Evolutionary conservation across 2,797 vertebrate species (phyloP).

Genomic region (Cuniculus paca): DNA sequence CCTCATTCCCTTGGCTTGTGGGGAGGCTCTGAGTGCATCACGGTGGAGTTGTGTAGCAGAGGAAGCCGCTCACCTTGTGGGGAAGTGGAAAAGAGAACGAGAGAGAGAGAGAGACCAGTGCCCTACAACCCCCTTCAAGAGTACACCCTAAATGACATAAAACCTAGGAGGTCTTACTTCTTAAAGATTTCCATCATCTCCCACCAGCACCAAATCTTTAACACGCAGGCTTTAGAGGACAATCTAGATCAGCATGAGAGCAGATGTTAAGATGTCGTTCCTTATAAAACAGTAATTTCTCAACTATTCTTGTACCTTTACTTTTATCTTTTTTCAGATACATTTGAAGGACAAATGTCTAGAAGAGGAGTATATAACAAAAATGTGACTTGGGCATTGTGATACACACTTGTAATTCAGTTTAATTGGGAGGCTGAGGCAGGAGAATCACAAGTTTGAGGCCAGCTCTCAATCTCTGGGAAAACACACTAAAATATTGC

Average conservation of each 20-base stretch:
- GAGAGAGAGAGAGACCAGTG: not conserved
- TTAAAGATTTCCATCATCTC: not conserved
- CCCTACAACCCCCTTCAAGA: not conserved
- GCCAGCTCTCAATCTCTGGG: not conserved
- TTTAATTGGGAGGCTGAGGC: not conserved
- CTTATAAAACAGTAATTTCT: not conserved
- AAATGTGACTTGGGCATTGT: not conserved
- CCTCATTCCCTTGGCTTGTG: not conserved
- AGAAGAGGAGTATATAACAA: not conserved
- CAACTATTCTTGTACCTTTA: not conserved
- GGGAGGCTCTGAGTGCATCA: not conserved
- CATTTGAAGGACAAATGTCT: not conserved
- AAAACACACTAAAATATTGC: not conserved
- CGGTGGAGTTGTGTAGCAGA: not conserved
- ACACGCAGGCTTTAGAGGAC: not conserved
- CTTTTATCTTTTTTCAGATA: not conserved
- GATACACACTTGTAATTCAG: not conserved
- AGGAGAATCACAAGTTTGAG: not conserved
- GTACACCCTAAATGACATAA: not conserved
- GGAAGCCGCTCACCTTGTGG: not conserved
- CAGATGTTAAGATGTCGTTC: not conserved
- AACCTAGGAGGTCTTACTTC: not conserved
- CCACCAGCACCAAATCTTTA: not conserved
- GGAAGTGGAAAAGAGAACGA: not conserved
- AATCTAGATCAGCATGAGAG: too few species aligned